Evolutionary conservation across 1,140 invertebrate species (phyloP).

Genomic region (Sipha flava): DNA sequence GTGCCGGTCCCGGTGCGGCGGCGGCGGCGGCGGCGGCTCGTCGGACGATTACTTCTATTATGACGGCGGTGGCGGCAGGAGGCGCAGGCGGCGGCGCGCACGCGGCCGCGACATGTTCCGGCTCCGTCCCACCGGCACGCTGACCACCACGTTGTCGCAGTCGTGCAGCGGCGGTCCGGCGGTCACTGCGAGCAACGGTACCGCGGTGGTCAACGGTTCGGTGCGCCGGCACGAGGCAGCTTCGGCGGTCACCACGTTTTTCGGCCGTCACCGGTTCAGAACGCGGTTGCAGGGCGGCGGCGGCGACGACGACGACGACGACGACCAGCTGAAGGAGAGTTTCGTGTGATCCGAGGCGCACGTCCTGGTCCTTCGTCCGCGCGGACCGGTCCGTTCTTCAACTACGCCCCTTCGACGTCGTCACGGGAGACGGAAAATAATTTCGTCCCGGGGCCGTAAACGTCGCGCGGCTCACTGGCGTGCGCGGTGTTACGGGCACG

Average conservation of each 20-base stretch:
- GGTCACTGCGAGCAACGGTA: neutral
- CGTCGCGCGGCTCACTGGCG: too few relatives aligned
- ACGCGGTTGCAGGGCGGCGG: neutral
- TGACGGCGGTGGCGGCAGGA: neutral
- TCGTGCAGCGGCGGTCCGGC: constrained; percentile 20
- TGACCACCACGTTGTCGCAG: constrained; percentile 37
- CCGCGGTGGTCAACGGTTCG: neutral
- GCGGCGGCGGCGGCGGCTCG: neutral
- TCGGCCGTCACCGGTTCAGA: neutral
- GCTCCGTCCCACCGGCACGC: constrained; percentile 35
- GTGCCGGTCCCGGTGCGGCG: constrained; percentile 37
- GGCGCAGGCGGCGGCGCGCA: neutral
- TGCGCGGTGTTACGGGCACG: too few relatives aligned
- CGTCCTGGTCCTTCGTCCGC: too few relatives aligned
- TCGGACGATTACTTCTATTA: neutral
- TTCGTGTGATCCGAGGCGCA: too few relatives aligned
- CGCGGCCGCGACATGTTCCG: constrained; percentile 33
- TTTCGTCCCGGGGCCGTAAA: too few relatives aligned
- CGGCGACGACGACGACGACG: neutral
- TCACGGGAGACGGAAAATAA: too few relatives aligned
- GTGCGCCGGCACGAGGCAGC: neutral
- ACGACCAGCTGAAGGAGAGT: constrained; percentile 3
- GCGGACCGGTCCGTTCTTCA: too few relatives aligned
- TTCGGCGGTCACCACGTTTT: neutral
- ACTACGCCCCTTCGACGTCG: too few relatives aligned